phyloP scores from a whole-genome alignment of 2,113 vertebrate genomes.

The Amblyopsis rosae region DNA sequence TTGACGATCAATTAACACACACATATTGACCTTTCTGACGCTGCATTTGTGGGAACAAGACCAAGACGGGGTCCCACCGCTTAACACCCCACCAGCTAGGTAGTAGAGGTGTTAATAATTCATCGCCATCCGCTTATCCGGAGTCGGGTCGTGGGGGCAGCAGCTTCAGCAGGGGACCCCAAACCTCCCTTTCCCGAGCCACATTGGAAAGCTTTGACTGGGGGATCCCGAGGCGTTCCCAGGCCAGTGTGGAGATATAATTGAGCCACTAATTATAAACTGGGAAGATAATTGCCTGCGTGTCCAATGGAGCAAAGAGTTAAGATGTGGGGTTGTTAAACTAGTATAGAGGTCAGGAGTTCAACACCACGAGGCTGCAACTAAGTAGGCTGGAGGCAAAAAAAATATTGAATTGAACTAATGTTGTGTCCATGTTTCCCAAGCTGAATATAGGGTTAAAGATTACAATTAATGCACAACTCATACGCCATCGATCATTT shows the following conservation, averaged over 20 bases:
- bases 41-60: conserved; percentile 33
- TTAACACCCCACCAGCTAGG: conserved; percentile 38
- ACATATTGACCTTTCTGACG: background rate
- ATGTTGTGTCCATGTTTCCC: background rate
- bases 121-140: too few species aligned
- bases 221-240: too few species aligned
- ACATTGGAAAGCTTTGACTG: too few species aligned
- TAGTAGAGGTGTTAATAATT: conserved; percentile 44
- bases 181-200: too few species aligned
- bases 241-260: too few species aligned
- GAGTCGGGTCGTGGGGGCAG: too few species aligned
- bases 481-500: conserved; percentile 1
- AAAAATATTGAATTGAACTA: too few species aligned
- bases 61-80: conserved; percentile 41
- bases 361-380: background rate
- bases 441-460: background rate
- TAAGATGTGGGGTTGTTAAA: conserved; percentile 19
- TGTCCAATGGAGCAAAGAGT: conserved; percentile 23
- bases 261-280: conserved; percentile 57
- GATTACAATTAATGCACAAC: background rate
- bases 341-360: background rate
- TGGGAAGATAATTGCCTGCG: conserved; percentile 16
- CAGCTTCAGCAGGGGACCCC: too few species aligned
- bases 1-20: background rate
- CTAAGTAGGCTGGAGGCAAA: background rate